Base-by-base conservation (phyloP, 1,140 invertebrate species). In the Dufourea novaeangliae region DNA sequence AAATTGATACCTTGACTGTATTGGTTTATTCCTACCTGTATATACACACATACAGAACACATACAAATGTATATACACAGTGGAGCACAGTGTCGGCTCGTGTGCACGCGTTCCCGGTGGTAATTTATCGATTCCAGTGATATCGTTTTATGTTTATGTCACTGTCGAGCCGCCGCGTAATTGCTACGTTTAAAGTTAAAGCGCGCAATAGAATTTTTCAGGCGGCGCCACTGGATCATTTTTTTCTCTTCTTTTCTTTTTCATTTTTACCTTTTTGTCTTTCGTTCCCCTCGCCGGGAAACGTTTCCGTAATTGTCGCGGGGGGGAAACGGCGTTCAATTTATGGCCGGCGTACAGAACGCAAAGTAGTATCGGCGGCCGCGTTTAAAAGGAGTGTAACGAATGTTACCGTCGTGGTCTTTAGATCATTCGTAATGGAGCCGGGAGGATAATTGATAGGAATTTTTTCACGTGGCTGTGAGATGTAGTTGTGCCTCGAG, bases 71-170 rank as follows among this genome's bases (percentile, higher is more conserved):
- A n/a, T n/a, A n/a, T n/a, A n/a, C n/a, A n/a, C n/a, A n/a, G n/a
- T n/a, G n/a, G n/a, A 22, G n/a, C 7, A 37, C 34, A 27, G 54
- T 27, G 22, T n/a, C n/a, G 20, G 29, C 3, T 74, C 61, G 71
- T 41, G 29, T 39, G 61, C 20, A n/a, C 61, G 46, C 20, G 71
- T 54, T 52, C 71, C 20, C 20, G 71, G 41, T n/a, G n/a, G 62
- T 74, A 56, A 74, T 74, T 74, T 74, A 74, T 74, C 72, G 72
- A 74, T 67, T 41, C 50, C 72, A 39, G 12, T 56, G 50, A 74
- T 74, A 67, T 20, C 62, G 62, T 74, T 74, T 74, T 67, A 62
- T 34, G 62, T 67, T 67, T 74, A 66, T 74, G 72, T 74, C 72
- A 74, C 72, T 74, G 72, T 74, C 72, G 62, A n/a, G 41, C 39